phyloP scores from a whole-genome alignment of 2,113 vertebrate species.

The Limnothrissa miodon region DNA sequence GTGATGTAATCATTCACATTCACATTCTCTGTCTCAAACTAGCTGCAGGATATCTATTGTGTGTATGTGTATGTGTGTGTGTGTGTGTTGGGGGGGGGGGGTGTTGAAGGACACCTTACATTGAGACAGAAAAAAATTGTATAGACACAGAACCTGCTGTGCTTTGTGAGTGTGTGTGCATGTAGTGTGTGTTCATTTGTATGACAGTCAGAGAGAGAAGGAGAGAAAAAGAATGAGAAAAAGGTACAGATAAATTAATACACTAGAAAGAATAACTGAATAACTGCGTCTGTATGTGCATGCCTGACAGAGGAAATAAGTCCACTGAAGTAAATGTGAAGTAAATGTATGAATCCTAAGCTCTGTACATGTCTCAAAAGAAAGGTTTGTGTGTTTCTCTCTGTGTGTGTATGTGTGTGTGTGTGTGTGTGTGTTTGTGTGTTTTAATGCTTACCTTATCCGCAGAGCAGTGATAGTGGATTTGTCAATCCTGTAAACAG shows the following conservation, averaged over 20 bases:
- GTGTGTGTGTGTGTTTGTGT: constrained; percentile 7
- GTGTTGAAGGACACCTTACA: too few relatives aligned
- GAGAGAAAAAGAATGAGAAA: background rate
- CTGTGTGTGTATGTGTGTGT: constrained; percentile 12
- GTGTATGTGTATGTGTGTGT: too few relatives aligned
- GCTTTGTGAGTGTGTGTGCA: background rate
- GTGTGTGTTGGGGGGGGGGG: too few relatives aligned
- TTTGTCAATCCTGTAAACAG: constrained; percentile 68
- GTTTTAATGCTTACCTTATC: constrained; percentile 57
- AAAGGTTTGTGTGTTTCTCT: background rate
- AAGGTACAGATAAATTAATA: background rate
- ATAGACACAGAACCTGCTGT: too few relatives aligned
- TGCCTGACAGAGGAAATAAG: background rate
- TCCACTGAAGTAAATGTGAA: background rate
- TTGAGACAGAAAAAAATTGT: too few relatives aligned
- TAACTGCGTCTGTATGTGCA: background rate
- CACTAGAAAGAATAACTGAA: background rate
- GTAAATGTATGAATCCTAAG: too few relatives aligned
- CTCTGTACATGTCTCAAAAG: too few relatives aligned
- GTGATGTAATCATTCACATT: too few relatives aligned
- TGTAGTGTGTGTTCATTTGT: background rate
- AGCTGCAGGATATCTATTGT: too few relatives aligned
- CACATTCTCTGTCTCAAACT: too few relatives aligned
- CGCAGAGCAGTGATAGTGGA: constrained; percentile 63
- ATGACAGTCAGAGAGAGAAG: background rate